A percentile compares a stretch with the other conserved stretches of the same genome.
Conservation (phyloP, 2,888 invertebrate species). For the Drosophila multiciliata region DNA sequence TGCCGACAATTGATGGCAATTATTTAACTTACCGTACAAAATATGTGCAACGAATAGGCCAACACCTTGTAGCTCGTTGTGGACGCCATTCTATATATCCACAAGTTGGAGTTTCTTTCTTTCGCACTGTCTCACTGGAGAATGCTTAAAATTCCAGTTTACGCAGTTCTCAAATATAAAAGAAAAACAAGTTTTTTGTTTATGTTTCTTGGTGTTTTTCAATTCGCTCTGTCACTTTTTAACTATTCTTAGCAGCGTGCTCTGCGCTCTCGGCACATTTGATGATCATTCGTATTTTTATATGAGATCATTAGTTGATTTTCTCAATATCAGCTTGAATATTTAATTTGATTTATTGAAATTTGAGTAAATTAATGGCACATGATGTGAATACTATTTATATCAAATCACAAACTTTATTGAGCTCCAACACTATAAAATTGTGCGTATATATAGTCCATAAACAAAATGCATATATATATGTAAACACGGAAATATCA, state of each 20-base stretch:
- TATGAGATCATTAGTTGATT: slow-evolving; percentile 47
- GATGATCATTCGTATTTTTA: slow-evolving; percentile 5
- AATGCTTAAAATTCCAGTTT: slow-evolving; percentile 23
- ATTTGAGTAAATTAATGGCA: slow-evolving; percentile 9
- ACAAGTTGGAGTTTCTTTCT: background rate
- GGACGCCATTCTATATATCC: slow-evolving; percentile 64
- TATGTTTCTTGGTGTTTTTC: background rate
- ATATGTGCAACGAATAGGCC: slow-evolving; percentile 68
- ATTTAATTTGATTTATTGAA: slow-evolving; percentile 14
- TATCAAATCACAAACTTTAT: slow-evolving; percentile 20
- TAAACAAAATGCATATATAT: slow-evolving; percentile 27
- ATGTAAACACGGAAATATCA: slow-evolving; percentile 7
- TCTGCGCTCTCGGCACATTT: slow-evolving; percentile 8
- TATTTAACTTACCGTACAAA: slow-evolving; percentile 75
- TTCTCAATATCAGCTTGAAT: slow-evolving; percentile 8
- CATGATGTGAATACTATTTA: slow-evolving; percentile 28
- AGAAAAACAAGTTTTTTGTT: slow-evolving; percentile 35
- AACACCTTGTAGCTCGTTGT: slow-evolving; percentile 73
- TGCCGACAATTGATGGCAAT: slow-evolving; percentile 17
- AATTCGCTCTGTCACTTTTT: slow-evolving; percentile 3
- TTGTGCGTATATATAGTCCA: slow-evolving; percentile 8
- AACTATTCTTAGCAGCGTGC: background rate
- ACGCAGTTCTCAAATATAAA: slow-evolving; percentile 1
- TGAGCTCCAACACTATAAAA: background rate
- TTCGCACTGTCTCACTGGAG: background rate